Evolutionary conservation across 2,113 vertebrate genomes (phyloP), one percentile per base, ranked within the genome.

Genomic region (Addax nasomaculatus): DNA sequence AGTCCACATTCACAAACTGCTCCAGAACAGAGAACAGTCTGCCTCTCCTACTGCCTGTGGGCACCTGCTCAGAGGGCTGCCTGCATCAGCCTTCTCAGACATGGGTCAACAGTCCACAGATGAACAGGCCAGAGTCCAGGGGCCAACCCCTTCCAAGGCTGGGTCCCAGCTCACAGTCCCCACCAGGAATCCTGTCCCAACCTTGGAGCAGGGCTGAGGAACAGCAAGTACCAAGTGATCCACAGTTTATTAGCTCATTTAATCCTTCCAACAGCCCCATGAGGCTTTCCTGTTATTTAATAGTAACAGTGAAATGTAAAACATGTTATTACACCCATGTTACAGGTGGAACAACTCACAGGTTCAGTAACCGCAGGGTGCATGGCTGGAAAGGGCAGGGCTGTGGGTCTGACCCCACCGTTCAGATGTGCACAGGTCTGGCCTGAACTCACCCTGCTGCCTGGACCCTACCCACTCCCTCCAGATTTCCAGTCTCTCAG

Each of bases 361-460:
- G 79, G n/a, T 27, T n/a, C 6, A 23, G 33, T 36, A 43, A 16
- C 49, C 2, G 10, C 36, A 0, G 1, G 36, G 62, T 6, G 3
- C 36, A 36, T 51, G 21, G 67, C 19, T 45, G 10, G 23, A 55
- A 27, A 13, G 47, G 55, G 2, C 79, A 33, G 55, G 45, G 30
- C 45, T 29, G 53, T 19, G 29, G 12, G n/a, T 84, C 53, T 0
- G 23, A 10, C 15, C n/a, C 62, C 67, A 17, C 1, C 0, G 0
- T 0, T 10, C 9, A 47, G 57, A 45, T 19, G 10, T 10, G 33
- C 19, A 23, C 3, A 3, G 30, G 36, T 60, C 36, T 27, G 3
- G 15, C 55, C 10, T 27, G n/a, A 39, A 58, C 16, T 13, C 7
- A 27, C 79, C 36, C 15, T 49, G 62, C 60, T 67, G 62, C 60